phyloP scores from a whole-genome alignment of 2,797 vertebrate species.

The Gallinago stenura region DNA sequence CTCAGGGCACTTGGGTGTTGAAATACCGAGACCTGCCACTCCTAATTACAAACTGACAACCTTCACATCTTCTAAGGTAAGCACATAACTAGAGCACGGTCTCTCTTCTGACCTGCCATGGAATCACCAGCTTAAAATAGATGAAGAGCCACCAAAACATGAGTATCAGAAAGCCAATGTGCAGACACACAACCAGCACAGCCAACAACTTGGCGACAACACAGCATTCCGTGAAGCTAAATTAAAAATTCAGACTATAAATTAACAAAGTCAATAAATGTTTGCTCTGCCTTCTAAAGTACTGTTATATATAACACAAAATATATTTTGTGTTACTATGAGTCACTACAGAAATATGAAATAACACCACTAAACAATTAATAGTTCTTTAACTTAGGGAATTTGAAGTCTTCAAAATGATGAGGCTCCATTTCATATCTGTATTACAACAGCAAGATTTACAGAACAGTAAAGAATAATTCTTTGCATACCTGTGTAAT shows the following conservation, averaged over 20 bases:
- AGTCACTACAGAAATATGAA: background rate
- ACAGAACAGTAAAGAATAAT: background rate
- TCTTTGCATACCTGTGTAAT: slow-evolving; percentile 53
- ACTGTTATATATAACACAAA: background rate
- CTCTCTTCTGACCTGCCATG: background rate
- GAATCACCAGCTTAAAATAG: background rate
- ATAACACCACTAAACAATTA: background rate
- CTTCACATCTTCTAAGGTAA: background rate
- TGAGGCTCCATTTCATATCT: background rate
- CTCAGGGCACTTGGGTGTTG: background rate
- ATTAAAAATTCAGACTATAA: background rate
- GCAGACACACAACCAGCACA: accelerated
- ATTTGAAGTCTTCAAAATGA: background rate
- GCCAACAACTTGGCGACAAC: background rate
- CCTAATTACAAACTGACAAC: background rate
- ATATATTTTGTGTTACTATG: background rate
- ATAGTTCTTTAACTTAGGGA: background rate
- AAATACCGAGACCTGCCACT: background rate
- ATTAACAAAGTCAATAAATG: background rate
- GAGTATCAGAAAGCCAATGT: accelerated
- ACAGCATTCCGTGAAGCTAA: background rate
- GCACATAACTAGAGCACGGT: accelerated
- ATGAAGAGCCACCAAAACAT: background rate
- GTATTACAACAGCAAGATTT: background rate
- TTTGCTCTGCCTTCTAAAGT: background rate